phyloP scores from a whole-genome alignment of 1,140 invertebrate species.

The Rhopalosiphum padi region DNA sequence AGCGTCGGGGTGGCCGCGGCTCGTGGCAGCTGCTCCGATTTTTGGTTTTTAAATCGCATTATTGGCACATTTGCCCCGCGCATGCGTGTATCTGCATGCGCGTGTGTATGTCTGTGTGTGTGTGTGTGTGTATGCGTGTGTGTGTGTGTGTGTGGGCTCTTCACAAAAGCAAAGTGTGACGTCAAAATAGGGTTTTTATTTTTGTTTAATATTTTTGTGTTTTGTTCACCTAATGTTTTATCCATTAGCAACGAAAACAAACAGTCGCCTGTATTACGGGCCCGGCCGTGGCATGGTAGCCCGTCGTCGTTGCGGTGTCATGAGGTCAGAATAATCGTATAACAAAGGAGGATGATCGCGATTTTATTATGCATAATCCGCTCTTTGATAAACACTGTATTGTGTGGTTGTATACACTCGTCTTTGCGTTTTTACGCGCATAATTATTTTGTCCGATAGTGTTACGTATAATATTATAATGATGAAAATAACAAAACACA shows the following conservation, averaged over 20 bases:
- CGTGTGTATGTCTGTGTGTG: too few relatives aligned
- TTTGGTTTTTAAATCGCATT: slow-evolving; percentile 56
- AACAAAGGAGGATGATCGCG: neutral
- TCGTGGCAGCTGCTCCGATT: slow-evolving; percentile 45
- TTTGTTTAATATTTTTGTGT: neutral
- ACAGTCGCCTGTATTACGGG: neutral
- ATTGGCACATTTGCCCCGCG: neutral
- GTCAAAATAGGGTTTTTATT: slow-evolving; percentile 32
- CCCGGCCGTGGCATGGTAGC: neutral
- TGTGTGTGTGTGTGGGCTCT: neutral
- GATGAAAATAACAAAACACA: neutral
- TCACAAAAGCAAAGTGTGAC: slow-evolving; percentile 30
- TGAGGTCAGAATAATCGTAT: neutral
- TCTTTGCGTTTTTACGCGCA: neutral
- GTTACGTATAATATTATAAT: neutral
- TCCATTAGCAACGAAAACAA: slow-evolving; percentile 40
- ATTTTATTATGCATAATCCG: neutral
- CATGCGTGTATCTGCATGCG: neutral
- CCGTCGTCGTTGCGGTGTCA: neutral
- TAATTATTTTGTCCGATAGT: neutral
- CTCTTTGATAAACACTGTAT: neutral
- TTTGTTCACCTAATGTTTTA: slow-evolving; percentile 31
- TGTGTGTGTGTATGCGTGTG: too few relatives aligned
- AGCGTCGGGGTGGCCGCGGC: slow-evolving; percentile 30
- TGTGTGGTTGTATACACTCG: neutral